These are phyloP conservation scores for Sinelater perroti DNA, from an alignment of 2,888 invertebrate species.

Conservation along the genomic window DNA sequence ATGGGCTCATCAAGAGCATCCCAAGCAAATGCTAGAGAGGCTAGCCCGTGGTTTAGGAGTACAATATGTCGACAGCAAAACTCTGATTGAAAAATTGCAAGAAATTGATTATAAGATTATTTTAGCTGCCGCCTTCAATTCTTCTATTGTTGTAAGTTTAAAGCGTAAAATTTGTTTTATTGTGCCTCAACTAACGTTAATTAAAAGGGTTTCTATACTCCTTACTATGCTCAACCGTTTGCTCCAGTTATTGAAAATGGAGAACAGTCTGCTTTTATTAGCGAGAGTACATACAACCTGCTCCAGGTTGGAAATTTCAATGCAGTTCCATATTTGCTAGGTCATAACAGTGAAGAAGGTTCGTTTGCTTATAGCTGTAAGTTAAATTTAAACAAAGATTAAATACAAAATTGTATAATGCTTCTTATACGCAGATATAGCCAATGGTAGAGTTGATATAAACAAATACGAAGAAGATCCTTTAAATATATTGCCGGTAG, in stretches of 20 bases:
- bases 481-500: neutral
- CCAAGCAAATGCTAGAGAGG: slow-evolving; percentile 4
- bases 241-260: slow-evolving; percentile 13
- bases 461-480: slow-evolving; percentile 14
- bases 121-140: slow-evolving; percentile 20
- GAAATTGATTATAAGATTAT: slow-evolving; percentile 15
- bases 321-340: slow-evolving; percentile 26
- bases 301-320: slow-evolving; percentile 10
- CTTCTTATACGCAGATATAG: slow-evolving; percentile 19
- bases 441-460: slow-evolving; percentile 7
- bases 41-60: slow-evolving; percentile 21
- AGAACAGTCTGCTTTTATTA: slow-evolving; percentile 16
- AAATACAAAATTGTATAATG: too few species aligned
- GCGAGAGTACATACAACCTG: slow-evolving; percentile 10
- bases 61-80: neutral
- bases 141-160: slow-evolving; percentile 4
- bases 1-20: slow-evolving; percentile 30
- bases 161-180: too few species aligned
- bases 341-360: slow-evolving; percentile 30
- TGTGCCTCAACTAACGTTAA: neutral
- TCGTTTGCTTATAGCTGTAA: slow-evolving; percentile 26
- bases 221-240: slow-evolving; percentile 27
- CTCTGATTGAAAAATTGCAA: slow-evolving; percentile 18
- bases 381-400: too few species aligned
- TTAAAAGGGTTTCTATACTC: slow-evolving; percentile 21